A percentile compares a stretch with the other conserved stretches of the same genome.
Evolutionary conservation across 2,797 vertebrate genomes (phyloP).

Genomic region (Sphenodon punctatus): DNA sequence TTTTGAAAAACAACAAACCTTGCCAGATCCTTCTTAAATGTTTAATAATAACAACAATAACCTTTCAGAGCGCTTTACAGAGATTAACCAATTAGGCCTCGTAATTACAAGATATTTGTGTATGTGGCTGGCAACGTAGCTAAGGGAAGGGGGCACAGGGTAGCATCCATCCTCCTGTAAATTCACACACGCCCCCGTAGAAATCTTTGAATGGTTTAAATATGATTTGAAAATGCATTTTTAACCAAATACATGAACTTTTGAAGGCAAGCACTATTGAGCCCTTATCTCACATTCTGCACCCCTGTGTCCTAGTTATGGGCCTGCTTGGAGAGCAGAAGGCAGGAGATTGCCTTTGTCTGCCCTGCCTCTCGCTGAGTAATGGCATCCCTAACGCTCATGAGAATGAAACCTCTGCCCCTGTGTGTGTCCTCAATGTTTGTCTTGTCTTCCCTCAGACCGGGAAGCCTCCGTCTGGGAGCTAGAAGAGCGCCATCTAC

Average conservation of each 20-base stretch:
- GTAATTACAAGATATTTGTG: slow-evolving; percentile 33
- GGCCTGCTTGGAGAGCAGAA: background rate
- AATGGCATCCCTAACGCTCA: background rate
- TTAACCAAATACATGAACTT: too few relatives aligned
- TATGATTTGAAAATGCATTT: too few relatives aligned
- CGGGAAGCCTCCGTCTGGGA: slow-evolving; percentile 90
- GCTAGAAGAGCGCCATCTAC: slow-evolving; percentile 89
- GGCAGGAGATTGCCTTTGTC: background rate
- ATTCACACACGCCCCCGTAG: too few relatives aligned
- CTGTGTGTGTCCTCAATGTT: background rate
- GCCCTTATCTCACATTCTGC: too few relatives aligned
- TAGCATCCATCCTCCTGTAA: too few relatives aligned
- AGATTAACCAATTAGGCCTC: slow-evolving; percentile 50
- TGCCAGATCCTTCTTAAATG: slow-evolving; percentile 58
- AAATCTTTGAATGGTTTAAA: too few relatives aligned
- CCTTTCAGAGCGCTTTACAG: slow-evolving; percentile 43
- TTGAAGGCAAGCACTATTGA: too few relatives aligned
- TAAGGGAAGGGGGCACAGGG: too few relatives aligned
- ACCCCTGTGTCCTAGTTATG: too few relatives aligned
- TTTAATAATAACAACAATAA: slow-evolving; percentile 62
- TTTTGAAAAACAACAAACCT: slow-evolving; percentile 25
- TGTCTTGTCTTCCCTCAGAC: slow-evolving; percentile 73
- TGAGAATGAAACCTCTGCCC: background rate
- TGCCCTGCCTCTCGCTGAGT: rapidly evolving
- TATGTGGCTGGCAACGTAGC: background rate